Conservation (phyloP, 1,140 invertebrate species). For the Thaumetopoea pityocampa region DNA sequence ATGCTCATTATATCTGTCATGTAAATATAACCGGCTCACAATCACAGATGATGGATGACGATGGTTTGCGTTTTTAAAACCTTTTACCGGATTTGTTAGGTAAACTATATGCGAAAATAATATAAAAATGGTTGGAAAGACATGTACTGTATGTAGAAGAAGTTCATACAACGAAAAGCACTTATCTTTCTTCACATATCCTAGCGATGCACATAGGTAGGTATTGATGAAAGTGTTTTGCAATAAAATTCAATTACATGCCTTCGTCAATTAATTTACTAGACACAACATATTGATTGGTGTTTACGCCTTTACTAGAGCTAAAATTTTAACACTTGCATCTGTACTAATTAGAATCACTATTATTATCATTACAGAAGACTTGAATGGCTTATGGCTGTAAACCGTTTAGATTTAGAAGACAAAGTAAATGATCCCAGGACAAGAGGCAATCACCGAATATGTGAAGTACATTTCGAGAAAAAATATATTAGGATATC, state of each 20-base stretch:
- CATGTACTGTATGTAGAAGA: constrained; percentile 15
- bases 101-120: background rate
- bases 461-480: constrained; percentile 18
- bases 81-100: too few relatives aligned
- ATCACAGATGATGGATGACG: too few relatives aligned
- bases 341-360: too few relatives aligned
- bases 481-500: constrained; percentile 1
- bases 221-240: too few relatives aligned
- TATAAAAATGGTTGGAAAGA: constrained; percentile 16
- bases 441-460: constrained; percentile 13
- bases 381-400: constrained; percentile 12
- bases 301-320: too few relatives aligned
- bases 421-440: constrained; percentile 9
- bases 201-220: constrained; percentile 6
- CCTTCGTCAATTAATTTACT: too few relatives aligned
- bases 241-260: too few relatives aligned
- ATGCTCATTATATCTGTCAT: too few relatives aligned
- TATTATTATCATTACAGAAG: constrained; percentile 8
- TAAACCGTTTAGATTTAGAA: constrained; percentile 11
- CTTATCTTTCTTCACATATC: constrained; percentile 16
- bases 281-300: too few relatives aligned
- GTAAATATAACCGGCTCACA: too few relatives aligned
- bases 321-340: too few relatives aligned
- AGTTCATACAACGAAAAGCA: constrained; percentile 9
- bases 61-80: too few relatives aligned